Conservation (phyloP, 2,888 invertebrate genomes). For the Choreutis nemorana region DNA sequence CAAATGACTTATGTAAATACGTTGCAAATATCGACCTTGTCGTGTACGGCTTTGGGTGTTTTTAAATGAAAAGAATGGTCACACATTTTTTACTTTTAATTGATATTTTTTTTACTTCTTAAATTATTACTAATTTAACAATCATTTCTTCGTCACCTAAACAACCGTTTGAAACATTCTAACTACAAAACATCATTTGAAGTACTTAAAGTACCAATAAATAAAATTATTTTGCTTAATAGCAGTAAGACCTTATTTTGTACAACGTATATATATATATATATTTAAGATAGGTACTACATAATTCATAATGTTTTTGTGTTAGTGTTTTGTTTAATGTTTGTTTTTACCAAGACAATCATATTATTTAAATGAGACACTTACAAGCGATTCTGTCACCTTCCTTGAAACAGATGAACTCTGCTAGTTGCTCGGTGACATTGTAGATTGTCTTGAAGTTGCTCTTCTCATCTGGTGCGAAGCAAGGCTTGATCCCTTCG, state of each 20-base stretch:
- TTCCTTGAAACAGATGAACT: conserved; percentile 81
- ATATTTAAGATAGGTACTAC: no score
- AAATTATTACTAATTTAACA: no score
- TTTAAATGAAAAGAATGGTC: conserved; percentile 3
- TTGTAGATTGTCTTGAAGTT: conserved; percentile 70
- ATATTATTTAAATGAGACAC: conserved; percentile 21
- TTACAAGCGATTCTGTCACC: conserved; percentile 83
- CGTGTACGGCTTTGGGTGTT: neutral
- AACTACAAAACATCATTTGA: no score
- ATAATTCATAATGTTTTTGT: neutral
- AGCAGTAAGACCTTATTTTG: no score
- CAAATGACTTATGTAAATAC: neutral
- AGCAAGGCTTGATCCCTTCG: conserved; percentile 62
- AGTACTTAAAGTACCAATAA: no score
- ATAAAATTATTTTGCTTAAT: no score
- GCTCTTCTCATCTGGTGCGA: conserved; percentile 68
- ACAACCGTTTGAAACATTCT: no score
- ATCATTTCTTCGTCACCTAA: no score
- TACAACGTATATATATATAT: no score
- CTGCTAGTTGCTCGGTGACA: conserved; percentile 72
- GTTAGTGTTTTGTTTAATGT: neutral
- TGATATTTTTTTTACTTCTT: neutral
- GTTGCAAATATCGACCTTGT: neutral
- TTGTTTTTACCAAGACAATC: neutral
- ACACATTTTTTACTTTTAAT: conserved; percentile 2